Base-by-base conservation (phyloP, 2,113 vertebrate species). In the Copsychus sechellarum region DNA sequence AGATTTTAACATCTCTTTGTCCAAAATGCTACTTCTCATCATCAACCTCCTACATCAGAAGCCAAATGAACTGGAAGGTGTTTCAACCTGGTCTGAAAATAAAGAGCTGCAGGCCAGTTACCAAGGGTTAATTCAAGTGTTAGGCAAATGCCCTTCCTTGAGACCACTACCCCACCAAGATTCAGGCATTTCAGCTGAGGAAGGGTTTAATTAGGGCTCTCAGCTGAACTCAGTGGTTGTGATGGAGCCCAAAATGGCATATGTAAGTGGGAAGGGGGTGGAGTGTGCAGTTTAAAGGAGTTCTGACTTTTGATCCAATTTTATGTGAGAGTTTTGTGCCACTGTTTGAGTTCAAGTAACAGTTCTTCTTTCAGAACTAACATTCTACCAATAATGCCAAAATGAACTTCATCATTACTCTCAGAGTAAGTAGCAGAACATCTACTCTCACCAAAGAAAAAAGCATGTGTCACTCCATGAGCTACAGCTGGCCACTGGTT, bases 381-480 rank as follows among this genome's bases (percentile, higher is more conserved):
- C 2, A 2, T 47, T 81, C 47, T 72, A 56, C 14, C 43, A 60
- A 20, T 56, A 31, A 60, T 40, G 22, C 28, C 53, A 64, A 64
- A 91, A 87, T 23, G 10, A 82, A 2, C 26, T 73, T 72, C 33
- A 58, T 34, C 13, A 22, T 80, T 69, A 81, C 31, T 19, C 38
- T 62, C 58, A 51, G 33, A 56, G 17, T 1, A 22, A 74, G 36
- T 6, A 71, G n/a, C n/a, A 88, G 65, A 54, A 70, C 9, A 31
- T 48, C 36, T 61, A 57, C 88, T 82, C 9, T 7, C 2, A 1
- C 8, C 0, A 2, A 85, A 84, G 71, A 61, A 25, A 69, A 78
- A 82, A 18, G 9, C 12, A 12, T 8, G 1, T n/a, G 7, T 50
- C 12, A 29, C 5, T 65, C 16, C 21, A 26, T 0, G 4, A 42